Percentiles rank a stretch among this genome's conserved stretches.
These are phyloP conservation scores for Bucco capensis DNA, from an alignment of 2,113 vertebrate genomes.

Conservation along the genomic window DNA sequence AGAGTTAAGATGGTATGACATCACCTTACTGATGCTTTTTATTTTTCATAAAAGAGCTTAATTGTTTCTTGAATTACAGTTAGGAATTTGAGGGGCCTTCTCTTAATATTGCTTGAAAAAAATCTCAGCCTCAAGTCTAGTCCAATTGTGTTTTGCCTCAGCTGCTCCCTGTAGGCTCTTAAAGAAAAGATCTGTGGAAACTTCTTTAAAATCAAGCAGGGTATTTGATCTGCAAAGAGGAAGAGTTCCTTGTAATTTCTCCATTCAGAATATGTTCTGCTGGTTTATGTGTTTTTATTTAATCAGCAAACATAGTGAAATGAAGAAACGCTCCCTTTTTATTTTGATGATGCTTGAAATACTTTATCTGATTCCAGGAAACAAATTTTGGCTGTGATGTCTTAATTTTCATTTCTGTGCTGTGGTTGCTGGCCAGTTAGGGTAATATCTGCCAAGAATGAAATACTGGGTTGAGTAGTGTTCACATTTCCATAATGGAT, in stretches of 20 bases:
- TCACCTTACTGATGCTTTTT: background rate
- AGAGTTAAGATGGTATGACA: background rate
- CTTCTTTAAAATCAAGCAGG: background rate
- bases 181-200: background rate
- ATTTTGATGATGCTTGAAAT: background rate
- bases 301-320: background rate
- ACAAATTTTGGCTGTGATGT: background rate
- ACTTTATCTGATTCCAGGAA: background rate
- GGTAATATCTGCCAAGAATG: background rate
- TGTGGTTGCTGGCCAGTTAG: background rate
- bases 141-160: background rate
- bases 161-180: background rate
- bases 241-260: background rate
- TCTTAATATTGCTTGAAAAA: background rate
- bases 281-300: background rate
- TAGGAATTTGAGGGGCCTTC: background rate
- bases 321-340: background rate
- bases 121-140: background rate
- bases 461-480: background rate
- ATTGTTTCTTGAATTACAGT: background rate
- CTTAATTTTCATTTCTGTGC: background rate
- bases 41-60: background rate
- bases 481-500: background rate
- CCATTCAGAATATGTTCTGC: background rate
- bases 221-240: background rate